Evolutionary conservation across 2,113 vertebrate species (phyloP).

Genomic region (Oncorhynchus nerka): DNA sequence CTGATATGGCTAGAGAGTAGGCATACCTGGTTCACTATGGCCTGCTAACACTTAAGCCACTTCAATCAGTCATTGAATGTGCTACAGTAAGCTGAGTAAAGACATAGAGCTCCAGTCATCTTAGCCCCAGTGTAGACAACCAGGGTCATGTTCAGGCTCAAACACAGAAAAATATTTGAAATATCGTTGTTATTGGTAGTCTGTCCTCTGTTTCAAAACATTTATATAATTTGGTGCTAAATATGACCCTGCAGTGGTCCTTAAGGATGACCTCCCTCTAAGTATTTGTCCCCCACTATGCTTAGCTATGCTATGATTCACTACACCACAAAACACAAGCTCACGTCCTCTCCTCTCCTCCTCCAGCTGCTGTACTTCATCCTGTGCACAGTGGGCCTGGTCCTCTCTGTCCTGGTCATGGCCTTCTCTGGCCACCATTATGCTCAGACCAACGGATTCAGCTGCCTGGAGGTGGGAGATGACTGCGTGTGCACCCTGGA

Average conservation of each 20-base stretch:
- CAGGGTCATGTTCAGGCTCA: no score
- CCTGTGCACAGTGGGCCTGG: conserved; percentile 81
- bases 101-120: no score
- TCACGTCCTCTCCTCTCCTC: conserved; percentile 1
- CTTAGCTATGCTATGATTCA: not conserved
- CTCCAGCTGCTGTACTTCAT: conserved; percentile 88
- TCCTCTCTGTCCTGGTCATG: conserved; percentile 81
- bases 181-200: no score
- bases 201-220: no score
- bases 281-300: not conserved
- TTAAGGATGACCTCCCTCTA: not conserved
- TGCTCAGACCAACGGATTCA: conserved; percentile 74
- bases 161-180: no score
- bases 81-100: no score
- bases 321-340: not conserved
- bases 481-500: conserved; percentile 85
- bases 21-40: not conserved
- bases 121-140: no score
- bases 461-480: conserved; percentile 51
- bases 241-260: no score
- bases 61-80: no score
- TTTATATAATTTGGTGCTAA: no score
- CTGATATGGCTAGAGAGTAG: not conserved
- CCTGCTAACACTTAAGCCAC: not conserved
- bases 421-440: conserved; percentile 87